These are phyloP conservation scores for Branchinecta lynchi DNA, from an alignment of 1,140 invertebrate species.

Conservation along the genomic window DNA sequence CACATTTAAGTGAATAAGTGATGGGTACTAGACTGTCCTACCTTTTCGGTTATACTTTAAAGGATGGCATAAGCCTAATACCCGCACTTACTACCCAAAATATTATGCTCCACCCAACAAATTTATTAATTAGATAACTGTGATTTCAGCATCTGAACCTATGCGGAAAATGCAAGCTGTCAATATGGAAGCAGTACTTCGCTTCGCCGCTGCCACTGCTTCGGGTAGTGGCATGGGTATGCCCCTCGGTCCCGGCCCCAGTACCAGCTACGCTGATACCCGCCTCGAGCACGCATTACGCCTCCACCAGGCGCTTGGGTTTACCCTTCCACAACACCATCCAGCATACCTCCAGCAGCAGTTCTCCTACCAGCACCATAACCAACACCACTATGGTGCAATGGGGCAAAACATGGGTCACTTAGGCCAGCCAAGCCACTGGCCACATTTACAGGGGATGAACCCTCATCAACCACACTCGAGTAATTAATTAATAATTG, in stretches of 20 bases:
- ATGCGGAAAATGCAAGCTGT: conserved; percentile 35
- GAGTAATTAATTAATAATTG: neutral
- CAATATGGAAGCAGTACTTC: conserved; percentile 57
- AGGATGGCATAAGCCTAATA: too few species aligned
- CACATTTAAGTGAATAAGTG: too few species aligned
- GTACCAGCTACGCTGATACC: conserved; percentile 19
- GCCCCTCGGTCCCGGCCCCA: conserved; percentile 22
- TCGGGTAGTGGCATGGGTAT: conserved; percentile 37
- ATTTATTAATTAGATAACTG: too few species aligned
- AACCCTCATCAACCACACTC: neutral
- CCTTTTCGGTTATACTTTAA: too few species aligned
- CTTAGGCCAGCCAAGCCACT: neutral
- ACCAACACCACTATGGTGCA: neutral
- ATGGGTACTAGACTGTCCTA: too few species aligned
- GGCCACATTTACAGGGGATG: neutral
- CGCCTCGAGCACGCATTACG: conserved; percentile 61
- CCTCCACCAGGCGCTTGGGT: conserved; percentile 49
- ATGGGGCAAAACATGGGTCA: conserved; percentile 9
- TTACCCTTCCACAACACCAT: conserved; percentile 39
- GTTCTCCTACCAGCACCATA: neutral
- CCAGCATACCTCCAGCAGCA: conserved; percentile 22
- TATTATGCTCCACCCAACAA: too few species aligned
- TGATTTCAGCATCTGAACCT: neutral
- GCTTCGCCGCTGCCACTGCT: conserved; percentile 64
- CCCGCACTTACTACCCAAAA: too few species aligned